Evolutionary conservation across 2,888 invertebrate genomes (phyloP), one percentile per base, ranked within the genome.

Genomic region (Monochamus alternatus): DNA sequence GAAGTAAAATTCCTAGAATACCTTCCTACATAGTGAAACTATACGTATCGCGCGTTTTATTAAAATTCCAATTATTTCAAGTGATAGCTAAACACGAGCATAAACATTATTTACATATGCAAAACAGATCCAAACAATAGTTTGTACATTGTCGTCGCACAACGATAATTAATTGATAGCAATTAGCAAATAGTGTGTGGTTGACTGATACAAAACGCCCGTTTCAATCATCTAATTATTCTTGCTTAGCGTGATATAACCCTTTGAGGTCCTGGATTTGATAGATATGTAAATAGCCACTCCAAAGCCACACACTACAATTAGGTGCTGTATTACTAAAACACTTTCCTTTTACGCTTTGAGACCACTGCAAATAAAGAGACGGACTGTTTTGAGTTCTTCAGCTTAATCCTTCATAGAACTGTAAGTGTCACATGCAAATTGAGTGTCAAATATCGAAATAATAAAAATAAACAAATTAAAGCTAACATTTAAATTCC

Each of bases 141-240:
- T 84, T 83, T 80, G 77, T 78, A 81, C 82, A 82, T 82, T 86
- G 86, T 86, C 85, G 82, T 85, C 86, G 82, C 82, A 86, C 86
- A 87, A 84, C 83, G 78, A 84, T 86, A 88, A 89, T 88, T 89
- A 87, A 89, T 87, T 85, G 87, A 83, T 81, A 80, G 86, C 87
- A 88, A 88, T 89, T 88, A 88, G 85, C 86, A 88, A 88, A 88
- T 88, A 88, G 88, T 87, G 87, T 89, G 89, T 83, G 85, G 85
- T 81, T 89, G 89, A 89, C 89, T 89, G 88, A 88, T 89, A 89
- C 89, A 89, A 89, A 89, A 88, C 87, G 87, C 88, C 87, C 84
- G 84, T 86, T 87, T 89, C 88, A 88, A 88, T 89, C 88, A 88
- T 87, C 85, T 87, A 87, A 88, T 88, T 88, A 88, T 88, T 87